phyloP scores from a whole-genome alignment of 2,888 invertebrate genomes.

The Capitulum mitella region DNA sequence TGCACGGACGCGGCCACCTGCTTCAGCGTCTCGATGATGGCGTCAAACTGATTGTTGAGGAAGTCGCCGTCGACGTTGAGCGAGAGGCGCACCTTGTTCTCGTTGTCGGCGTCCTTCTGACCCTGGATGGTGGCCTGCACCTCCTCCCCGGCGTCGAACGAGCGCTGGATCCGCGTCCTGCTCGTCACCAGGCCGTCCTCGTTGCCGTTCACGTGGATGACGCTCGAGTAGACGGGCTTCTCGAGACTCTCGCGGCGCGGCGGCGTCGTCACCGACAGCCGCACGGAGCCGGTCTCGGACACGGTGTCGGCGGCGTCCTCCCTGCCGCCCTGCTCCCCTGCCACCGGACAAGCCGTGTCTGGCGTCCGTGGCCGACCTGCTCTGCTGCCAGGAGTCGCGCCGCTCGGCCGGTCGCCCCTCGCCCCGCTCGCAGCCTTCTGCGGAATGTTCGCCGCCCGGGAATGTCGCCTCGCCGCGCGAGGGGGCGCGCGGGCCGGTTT shows the following conservation, averaged over 20 bases:
- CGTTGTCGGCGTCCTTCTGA: conserved; percentile 26
- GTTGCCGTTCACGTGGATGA: neutral
- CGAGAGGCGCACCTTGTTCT: conserved; percentile 30
- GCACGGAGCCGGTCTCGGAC: neutral
- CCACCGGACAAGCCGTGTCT: too few relatives aligned
- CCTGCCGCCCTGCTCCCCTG: neutral
- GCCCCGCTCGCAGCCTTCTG: neutral
- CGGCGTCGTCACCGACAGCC: neutral
- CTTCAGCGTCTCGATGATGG: conserved; percentile 35
- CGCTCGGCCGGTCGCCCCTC: neutral
- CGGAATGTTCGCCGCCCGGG: neutral
- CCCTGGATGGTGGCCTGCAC: conserved; percentile 17
- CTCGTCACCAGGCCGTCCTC: conserved; percentile 5
- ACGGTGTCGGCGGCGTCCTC: neutral
- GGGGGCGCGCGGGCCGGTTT: neutral
- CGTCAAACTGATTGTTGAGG: conserved; percentile 34
- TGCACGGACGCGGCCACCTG: conserved; percentile 34
- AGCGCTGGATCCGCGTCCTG: neutral
- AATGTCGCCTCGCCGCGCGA: neutral
- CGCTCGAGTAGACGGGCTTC: conserved; percentile 9
- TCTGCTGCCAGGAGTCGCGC: neutral
- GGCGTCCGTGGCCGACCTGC: too few relatives aligned
- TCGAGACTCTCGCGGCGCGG: neutral
- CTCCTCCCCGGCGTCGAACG: neutral
- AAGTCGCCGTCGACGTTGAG: conserved; percentile 32